Evolutionary conservation across 2,113 vertebrate species (phyloP).

Genomic region (Cygnus buccinator): DNA sequence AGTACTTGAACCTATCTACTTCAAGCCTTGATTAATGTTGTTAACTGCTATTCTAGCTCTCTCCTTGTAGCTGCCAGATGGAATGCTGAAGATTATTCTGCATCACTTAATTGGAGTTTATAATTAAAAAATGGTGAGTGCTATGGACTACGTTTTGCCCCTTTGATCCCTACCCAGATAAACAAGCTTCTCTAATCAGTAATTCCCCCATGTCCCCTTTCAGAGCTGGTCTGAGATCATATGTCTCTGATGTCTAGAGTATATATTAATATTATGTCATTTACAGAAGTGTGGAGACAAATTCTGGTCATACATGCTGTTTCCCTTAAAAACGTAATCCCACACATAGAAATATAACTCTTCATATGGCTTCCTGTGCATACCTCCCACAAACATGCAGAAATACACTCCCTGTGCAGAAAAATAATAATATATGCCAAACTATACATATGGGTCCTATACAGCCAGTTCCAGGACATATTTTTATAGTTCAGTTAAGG

Average conservation of each 20-base stretch:
- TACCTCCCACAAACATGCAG: neutral
- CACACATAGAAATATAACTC: neutral
- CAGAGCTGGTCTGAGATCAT: neutral
- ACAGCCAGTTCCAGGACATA: neutral
- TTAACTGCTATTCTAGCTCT: slow-evolving; percentile 20
- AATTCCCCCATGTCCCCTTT: neutral
- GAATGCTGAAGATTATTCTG: slow-evolving; percentile 58
- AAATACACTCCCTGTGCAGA: neutral
- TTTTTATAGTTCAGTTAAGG: slow-evolving; percentile 13
- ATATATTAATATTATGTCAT: neutral
- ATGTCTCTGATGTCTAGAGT: neutral
- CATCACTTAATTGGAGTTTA: slow-evolving; percentile 60
- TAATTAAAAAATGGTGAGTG: slow-evolving; percentile 59
- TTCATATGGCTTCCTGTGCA: neutral
- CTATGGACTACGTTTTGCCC: neutral
- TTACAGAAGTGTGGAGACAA: neutral
- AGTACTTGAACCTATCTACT: slow-evolving; percentile 54
- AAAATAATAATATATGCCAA: neutral
- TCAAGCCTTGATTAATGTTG: slow-evolving; percentile 62
- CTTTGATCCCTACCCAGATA: slow-evolving; percentile 44
- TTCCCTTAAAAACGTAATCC: neutral
- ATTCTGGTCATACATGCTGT: neutral
- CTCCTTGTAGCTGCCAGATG: slow-evolving; percentile 54
- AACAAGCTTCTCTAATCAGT: slow-evolving; percentile 49
- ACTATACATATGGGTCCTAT: neutral